These are phyloP conservation scores for Acromyrmex charruanus DNA, from an alignment of 1,140 invertebrate species.

Conservation along the genomic window DNA sequence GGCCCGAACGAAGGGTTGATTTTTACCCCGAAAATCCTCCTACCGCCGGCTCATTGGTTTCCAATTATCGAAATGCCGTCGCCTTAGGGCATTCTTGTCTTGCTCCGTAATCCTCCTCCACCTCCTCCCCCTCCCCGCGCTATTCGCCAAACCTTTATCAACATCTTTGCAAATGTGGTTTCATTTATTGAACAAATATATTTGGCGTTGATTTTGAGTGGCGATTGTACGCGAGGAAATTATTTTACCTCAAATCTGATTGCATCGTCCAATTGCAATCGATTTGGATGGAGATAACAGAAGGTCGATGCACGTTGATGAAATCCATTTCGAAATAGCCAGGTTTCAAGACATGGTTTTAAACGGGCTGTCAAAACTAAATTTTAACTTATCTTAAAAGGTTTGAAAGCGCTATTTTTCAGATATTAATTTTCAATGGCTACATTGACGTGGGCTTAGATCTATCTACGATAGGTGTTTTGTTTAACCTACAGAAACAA, in stretches of 20 bases:
- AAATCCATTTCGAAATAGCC: constrained; percentile 1
- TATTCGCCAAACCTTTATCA: not conserved
- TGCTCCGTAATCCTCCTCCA: constrained; percentile 51
- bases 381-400: not conserved
- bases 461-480: too few relatives aligned
- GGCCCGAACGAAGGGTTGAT: constrained; percentile 79
- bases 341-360: not conserved
- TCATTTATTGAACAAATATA: constrained; percentile 69
- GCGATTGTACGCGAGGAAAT: constrained; percentile 1
- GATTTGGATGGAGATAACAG: constrained; percentile 6
- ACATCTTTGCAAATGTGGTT: constrained; percentile 57
- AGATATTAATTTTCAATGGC: not conserved
- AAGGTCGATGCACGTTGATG: not conserved
- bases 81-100: constrained; percentile 73
- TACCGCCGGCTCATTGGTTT: constrained; percentile 80
- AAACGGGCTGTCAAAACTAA: not conserved
- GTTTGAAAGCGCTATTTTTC: not conserved
- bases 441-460: too few relatives aligned
- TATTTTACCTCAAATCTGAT: not conserved
- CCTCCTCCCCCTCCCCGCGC: constrained; percentile 9
- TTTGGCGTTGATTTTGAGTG: constrained; percentile 30
- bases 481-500: too few relatives aligned
- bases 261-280: not conserved
- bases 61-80: constrained; percentile 80
- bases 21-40: constrained; percentile 80